Conservation (phyloP, 2,888 invertebrate genomes). For the Parasteatoda lunata region DNA sequence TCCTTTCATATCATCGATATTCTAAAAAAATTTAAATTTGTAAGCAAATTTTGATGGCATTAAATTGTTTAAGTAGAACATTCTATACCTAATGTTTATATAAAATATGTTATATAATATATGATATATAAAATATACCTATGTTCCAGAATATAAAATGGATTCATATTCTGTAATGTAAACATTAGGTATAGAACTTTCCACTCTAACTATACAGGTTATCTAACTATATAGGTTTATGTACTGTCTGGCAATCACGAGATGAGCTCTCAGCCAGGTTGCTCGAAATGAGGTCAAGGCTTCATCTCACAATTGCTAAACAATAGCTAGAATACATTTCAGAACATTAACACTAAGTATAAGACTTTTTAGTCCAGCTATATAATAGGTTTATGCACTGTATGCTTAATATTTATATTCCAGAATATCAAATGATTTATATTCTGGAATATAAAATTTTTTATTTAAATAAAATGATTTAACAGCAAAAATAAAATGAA, state of each 20-base stretch:
- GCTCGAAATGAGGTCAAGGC: no score
- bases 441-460: background rate
- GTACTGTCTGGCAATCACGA: no score
- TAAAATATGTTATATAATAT: background rate
- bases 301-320: no score
- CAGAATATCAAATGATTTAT: background rate
- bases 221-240: no score
- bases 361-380: no score
- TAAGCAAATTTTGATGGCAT: background rate
- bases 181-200: background rate
- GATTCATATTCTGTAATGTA: background rate
- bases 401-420: background rate
- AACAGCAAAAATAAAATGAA: background rate
- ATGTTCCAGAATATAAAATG: background rate
- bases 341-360: no score
- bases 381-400: background rate
- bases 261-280: no score
- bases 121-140: background rate
- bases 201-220: no score
- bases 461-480: background rate
- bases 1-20: slow-evolving; percentile 42
- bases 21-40: slow-evolving; percentile 22
- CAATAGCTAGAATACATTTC: no score
- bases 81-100: background rate
- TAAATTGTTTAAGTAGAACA: background rate